Evolutionary conservation across 2,797 vertebrate species (phyloP), one percentile per base, ranked within the genome.

Genomic region (Periparus ater): DNA sequence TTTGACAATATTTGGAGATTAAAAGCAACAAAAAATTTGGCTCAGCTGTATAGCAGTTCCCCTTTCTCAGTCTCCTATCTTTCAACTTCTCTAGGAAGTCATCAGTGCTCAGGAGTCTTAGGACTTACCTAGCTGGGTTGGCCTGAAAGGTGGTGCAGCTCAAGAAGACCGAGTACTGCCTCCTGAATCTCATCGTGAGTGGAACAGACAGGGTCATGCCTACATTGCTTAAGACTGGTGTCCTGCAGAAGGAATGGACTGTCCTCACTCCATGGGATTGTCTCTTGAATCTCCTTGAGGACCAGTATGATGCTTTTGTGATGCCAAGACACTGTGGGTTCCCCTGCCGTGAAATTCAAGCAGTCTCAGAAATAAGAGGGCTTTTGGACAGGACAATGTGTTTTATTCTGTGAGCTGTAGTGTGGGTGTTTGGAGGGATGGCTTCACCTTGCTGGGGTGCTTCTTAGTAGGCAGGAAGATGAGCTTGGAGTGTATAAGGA

Each of bases 61-160:
- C 9, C 13, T 21, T 1, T 51, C 22, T 68, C 42, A 61, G 0
- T 61, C 18, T 63, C 17, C 10, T 3, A 0, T 47, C n/a, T 53
- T 88, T 60, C 40, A 40, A 0, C 18, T 70, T 71, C 47, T 51
- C 9, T 29, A n/a, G 55, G 36, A 91, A 48, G 25, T 58, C 21
- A 29, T 42, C 25, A 50, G 19, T 47, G 18, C 71, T 63, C 16
- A 34, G 32, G 25, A 36, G 25, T 36, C 15, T 32, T 66, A n/a
- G 75, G 61, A n/a, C 38, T 63, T 66, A 5, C 65, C 23, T 70
- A 36, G 2, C 17, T 57, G 40, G 25, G 22, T 14, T 71, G 27
- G 26, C 27, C 22, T 73, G 58, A 40, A 54, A 36, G 21, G 30
- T 5, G 1, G 2, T 55, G 32, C 25, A 48, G 27, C 17, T 61